phyloP scores from a whole-genome alignment of 1,140 invertebrate species.

The Bilobella aurantiaca region DNA sequence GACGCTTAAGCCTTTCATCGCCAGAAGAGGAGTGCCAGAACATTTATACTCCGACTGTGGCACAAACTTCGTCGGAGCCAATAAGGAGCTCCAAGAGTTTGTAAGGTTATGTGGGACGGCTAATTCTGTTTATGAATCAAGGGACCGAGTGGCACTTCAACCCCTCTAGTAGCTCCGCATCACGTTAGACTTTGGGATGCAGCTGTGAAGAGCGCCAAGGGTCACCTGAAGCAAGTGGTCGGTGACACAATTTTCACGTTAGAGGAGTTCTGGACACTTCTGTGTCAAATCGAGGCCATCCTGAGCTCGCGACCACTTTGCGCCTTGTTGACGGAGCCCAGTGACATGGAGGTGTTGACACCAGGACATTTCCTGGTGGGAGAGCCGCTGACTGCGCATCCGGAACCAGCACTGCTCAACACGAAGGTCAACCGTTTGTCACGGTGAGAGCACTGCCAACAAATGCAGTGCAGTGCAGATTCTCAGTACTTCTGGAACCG shows the following conservation, averaged over 20 bases:
- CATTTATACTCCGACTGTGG: no score
- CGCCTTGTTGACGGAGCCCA: constrained; percentile 32
- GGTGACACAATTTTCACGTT: constrained; percentile 14
- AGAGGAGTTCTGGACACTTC: constrained; percentile 35
- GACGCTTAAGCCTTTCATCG: no score
- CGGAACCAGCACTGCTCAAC: not conserved
- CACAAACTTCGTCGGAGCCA: no score
- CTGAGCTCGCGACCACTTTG: constrained; percentile 35
- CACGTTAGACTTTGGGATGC: constrained; percentile 36
- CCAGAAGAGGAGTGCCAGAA: no score
- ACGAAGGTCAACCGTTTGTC: not conserved
- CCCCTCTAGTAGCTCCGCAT: constrained; percentile 35
- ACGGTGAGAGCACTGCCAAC: constrained; percentile 10
- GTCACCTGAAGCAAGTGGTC: not conserved
- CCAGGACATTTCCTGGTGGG: constrained; percentile 27
- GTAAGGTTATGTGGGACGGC: no score
- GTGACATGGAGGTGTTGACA: constrained; percentile 35
- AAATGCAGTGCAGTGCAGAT: no score
- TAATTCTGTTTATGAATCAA: no score
- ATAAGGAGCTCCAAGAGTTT: no score
- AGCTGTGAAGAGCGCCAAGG: constrained; percentile 6
- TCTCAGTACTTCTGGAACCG: not conserved
- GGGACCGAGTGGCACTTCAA: no score
- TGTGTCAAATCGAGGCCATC: constrained; percentile 34
- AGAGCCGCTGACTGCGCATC: not conserved